phyloP scores from a whole-genome alignment of 2,113 vertebrate genomes.

The Trichomycterus rosablanca region DNA sequence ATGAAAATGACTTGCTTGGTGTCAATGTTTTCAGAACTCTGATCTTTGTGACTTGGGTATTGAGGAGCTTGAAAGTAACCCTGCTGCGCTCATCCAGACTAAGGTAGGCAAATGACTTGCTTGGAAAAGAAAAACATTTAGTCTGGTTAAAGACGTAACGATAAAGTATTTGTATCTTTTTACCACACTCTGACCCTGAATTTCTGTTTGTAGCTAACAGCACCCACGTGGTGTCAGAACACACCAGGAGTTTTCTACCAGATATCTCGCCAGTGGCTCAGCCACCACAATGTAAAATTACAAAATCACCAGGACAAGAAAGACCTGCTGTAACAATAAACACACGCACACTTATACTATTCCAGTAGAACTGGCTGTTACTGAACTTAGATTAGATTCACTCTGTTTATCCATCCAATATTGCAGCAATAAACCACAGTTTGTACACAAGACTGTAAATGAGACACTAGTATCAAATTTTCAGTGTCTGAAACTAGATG shows the following conservation, averaged over 20 bases:
- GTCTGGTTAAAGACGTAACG: not conserved
- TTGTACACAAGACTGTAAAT: too few relatives aligned
- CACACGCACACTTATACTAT: too few relatives aligned
- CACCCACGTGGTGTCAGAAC: conserved; percentile 4
- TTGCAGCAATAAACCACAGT: too few relatives aligned
- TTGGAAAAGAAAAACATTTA: not conserved
- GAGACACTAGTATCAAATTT: too few relatives aligned
- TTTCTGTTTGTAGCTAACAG: conserved; percentile 27
- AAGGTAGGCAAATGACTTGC: conserved; percentile 20
- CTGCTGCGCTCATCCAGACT: conserved; percentile 39
- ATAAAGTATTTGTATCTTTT: not conserved
- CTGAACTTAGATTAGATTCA: too few relatives aligned
- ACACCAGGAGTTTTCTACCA: conserved; percentile 37
- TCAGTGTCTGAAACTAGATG: too few relatives aligned
- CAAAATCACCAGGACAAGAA: conserved; percentile 14
- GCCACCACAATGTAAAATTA: conserved; percentile 20
- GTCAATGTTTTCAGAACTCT: conserved; percentile 6
- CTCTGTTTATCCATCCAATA: too few relatives aligned
- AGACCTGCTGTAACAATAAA: conserved; percentile 17
- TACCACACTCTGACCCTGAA: not conserved
- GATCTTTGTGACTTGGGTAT: conserved; percentile 18
- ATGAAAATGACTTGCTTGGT: not conserved
- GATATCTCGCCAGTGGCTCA: conserved; percentile 41
- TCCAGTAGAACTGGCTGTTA: too few relatives aligned
- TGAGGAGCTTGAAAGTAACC: conserved; percentile 18